Base-by-base conservation (phyloP, 23 tunicate species). In the Corella eumyota region DNA sequence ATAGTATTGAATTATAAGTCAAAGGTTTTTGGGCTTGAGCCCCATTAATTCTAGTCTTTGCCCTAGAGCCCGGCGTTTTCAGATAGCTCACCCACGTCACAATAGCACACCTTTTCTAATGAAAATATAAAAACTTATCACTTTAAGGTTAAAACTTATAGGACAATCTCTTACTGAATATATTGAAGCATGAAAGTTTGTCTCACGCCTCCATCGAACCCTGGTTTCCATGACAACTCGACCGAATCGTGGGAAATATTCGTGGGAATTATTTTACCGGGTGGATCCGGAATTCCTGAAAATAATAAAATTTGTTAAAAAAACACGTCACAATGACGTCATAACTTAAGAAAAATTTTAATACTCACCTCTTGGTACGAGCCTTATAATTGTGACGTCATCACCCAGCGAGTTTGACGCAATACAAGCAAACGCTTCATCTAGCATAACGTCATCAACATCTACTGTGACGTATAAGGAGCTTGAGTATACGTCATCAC, bases 271-370 rank as follows among this genome's bases (percentile, higher is more conserved):
- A 84, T 13, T 13, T 63, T 44, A 6, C 36, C 55, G 4, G 94
- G 94, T 5, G 94, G 48, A 30, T 84, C 94, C 0, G 94, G 94
- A 6, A 64, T 56, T 4, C 94, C 94, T 76, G 45, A 0, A n/a
- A n/a, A n/a, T n/a, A n/a, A n/a, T n/a, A n/a, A n/a, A n/a, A n/a
- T n/a, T n/a, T n/a, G n/a, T n/a, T n/a, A n/a, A n/a, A n/a, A n/a
- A n/a, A n/a, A n/a, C n/a, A n/a, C n/a, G n/a, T n/a, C n/a, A n/a
- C n/a, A n/a, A n/a, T n/a, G n/a, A n/a, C n/a, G n/a, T n/a, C n/a
- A n/a, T n/a, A n/a, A n/a, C n/a, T n/a, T n/a, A n/a, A n/a, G n/a
- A n/a, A n/a, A 0, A 36, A 24, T 5, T 21, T 61, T 9, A 1
- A 17, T 7, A n/a, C 67, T 54, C 45, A 76, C 83, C 74, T 30